A percentile compares a stretch with the other conserved stretches of the same genome.
Evolutionary conservation across 2,113 vertebrate species (phyloP).

Genomic region (Nothoprocta perdicaria): DNA sequence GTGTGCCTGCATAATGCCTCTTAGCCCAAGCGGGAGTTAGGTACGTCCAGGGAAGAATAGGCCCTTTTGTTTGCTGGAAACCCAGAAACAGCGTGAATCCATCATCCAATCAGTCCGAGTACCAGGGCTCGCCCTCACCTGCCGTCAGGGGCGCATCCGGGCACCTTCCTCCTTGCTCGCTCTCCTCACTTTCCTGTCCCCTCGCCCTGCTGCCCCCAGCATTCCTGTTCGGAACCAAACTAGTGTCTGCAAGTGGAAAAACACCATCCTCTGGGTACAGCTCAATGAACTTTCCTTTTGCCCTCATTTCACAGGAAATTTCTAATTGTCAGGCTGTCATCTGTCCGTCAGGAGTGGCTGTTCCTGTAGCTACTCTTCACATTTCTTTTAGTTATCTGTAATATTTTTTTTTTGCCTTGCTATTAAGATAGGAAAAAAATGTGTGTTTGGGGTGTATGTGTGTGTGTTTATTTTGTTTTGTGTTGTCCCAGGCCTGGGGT

Average conservation of each 20-base stretch:
- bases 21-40: conserved; percentile 69
- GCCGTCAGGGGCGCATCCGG: conserved; percentile 37
- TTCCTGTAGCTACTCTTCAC: neutral
- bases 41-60: conserved; percentile 72
- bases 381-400: neutral
- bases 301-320: neutral
- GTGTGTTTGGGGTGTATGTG: neutral
- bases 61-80: conserved; percentile 67
- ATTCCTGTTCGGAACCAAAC: neutral
- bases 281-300: neutral
- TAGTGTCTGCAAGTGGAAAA: neutral
- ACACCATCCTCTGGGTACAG: neutral
- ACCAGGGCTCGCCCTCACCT: conserved; percentile 62
- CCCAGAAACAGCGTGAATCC: conserved; percentile 70
- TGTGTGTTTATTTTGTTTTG: neutral
- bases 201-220: neutral
- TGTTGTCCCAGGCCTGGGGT: neutral
- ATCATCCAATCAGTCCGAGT: conserved; percentile 71
- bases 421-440: neutral
- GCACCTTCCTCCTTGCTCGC: neutral
- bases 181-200: neutral
- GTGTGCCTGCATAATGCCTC: conserved; percentile 66
- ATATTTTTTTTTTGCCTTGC: neutral
- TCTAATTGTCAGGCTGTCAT: neutral
- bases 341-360: neutral